Evolutionary conservation across 2,888 invertebrate species (phyloP), one percentile per base, ranked within the genome.

Genomic region (Lycocerus yunnanus): DNA sequence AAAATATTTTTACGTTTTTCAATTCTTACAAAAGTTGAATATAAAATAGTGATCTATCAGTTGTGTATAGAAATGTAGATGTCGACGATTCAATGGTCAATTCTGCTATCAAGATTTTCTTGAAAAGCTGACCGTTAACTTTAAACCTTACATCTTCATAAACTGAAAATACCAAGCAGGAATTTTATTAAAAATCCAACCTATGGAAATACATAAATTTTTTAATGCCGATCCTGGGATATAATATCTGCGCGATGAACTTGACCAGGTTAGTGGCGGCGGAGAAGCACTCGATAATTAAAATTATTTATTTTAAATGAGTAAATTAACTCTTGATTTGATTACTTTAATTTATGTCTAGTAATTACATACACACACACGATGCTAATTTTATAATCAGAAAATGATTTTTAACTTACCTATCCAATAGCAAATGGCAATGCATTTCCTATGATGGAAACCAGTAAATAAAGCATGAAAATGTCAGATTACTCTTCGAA

Each of bases 401-500:
- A 43, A 43, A 43, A n/a, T 4, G 61, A 18, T 18, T 63, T 63
- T 63, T 63, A 63, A 60, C 8, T 63, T 63, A n/a, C n/a, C n/a
- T n/a, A n/a, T n/a, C n/a, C n/a, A n/a, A n/a, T n/a, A n/a, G 13
- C 8, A 63, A 18, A 63, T 63, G 18, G 66, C n/a, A 60, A 71
- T 66, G 66, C 71, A 71, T 71, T 71, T 71, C 59, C 59, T 18
- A 66, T 65, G 58, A 66, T 65, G 58, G 58, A 58, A 61, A 60
- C 66, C 61, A 70, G 66, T 65, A 69, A 72, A 67, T 59, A 66
- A 20, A 66, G 71, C 59, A 61, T 63, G 72, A 71, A 71, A 76
- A 74, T 74, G 73, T 76, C 74, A 76, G 72, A 72, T 72, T 61
- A 69, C 66, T 65, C 69, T 74, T 71, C 77, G 78, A 73, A 81